Evolutionary conservation across 35 echinoderm and acorn worm species (phyloP).

Genomic region (Hemicentrotus pulcherrimus): DNA sequence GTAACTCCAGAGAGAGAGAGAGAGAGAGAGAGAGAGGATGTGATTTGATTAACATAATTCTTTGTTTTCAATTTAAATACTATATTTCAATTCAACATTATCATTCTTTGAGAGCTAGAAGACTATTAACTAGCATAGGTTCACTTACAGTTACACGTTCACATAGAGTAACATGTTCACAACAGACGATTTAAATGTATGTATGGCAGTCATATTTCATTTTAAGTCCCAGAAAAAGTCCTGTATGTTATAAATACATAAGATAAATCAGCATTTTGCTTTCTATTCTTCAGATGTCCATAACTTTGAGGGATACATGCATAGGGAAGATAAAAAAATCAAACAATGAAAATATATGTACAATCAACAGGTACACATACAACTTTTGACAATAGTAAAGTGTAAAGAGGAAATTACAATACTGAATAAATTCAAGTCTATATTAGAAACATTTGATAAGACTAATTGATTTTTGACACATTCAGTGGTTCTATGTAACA

Average conservation of each 20-base stretch:
- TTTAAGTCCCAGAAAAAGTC: too few relatives aligned
- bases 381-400: neutral
- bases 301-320: neutral
- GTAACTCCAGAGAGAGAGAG: too few relatives aligned
- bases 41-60: too few relatives aligned
- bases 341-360: neutral
- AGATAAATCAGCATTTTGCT: neutral
- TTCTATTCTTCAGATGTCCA: neutral
- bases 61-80: too few relatives aligned
- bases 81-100: too few relatives aligned
- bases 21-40: too few relatives aligned
- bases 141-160: too few relatives aligned
- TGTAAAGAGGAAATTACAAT: neutral
- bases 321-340: neutral
- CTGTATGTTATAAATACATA: neutral
- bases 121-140: too few relatives aligned
- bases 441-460: neutral
- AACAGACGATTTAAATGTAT: too few relatives aligned
- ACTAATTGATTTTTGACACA: neutral
- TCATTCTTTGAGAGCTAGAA: too few relatives aligned
- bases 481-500: neutral
- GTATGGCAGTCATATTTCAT: too few relatives aligned
- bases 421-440: neutral
- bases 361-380: neutral
- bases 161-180: too few relatives aligned